Conservation (phyloP, 2,113 vertebrate species). For the Strix uralensis region DNA sequence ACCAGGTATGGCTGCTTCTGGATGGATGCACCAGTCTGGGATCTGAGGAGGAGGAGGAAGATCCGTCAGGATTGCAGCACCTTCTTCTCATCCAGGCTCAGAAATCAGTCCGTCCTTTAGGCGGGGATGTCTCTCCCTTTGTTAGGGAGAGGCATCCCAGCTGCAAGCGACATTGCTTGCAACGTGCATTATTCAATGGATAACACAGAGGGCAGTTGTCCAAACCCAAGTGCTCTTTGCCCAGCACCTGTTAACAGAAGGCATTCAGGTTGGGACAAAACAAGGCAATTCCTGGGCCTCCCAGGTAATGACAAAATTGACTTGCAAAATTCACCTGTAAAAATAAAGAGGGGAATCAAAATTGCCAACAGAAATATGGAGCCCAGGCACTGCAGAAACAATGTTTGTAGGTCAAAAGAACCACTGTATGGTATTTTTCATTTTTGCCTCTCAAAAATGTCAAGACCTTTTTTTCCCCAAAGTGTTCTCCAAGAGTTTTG, state of each 20-base stretch:
- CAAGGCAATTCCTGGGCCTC: not conserved
- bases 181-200: rapidly evolving
- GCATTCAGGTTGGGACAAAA: not conserved
- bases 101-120: not conserved
- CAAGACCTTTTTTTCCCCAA: not conserved
- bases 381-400: not conserved
- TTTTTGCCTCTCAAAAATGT: not conserved
- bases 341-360: not conserved
- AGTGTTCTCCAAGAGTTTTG: not conserved
- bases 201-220: not conserved
- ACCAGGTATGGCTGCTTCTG: not conserved
- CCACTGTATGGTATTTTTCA: not conserved
- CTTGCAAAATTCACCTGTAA: not conserved
- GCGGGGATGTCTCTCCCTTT: not conserved
- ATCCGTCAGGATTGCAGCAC: not conserved
- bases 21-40: not conserved
- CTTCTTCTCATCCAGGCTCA: not conserved
- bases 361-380: not conserved
- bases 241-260: not conserved
- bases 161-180: not conserved
- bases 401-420: not conserved
- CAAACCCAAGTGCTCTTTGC: not conserved
- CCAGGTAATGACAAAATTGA: not conserved
- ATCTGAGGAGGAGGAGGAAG: not conserved
- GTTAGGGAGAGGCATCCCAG: not conserved